phyloP scores from a whole-genome alignment of 2,797 vertebrate species.

The Gouania willdenowi region DNA sequence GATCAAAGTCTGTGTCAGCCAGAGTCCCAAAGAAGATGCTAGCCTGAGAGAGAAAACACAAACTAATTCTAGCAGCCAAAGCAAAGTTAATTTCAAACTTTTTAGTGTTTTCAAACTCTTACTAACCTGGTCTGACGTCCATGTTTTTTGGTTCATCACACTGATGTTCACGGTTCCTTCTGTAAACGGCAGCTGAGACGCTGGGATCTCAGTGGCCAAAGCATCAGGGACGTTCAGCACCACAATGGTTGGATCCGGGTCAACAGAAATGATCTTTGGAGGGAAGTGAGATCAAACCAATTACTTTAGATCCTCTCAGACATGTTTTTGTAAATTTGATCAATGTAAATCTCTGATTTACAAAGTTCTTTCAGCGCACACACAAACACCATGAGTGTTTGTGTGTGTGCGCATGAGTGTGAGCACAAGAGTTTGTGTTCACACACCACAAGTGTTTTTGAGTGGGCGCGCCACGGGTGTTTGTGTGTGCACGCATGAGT shows the following conservation, averaged over 20 bases:
- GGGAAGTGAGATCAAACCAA: background rate
- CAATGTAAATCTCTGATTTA: no score
- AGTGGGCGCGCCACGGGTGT: no score
- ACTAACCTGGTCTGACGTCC: constrained; percentile 60
- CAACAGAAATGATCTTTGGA: constrained; percentile 55
- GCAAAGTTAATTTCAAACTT: background rate
- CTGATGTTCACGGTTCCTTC: constrained; percentile 9
- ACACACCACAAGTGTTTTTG: no score
- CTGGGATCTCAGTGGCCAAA: constrained; percentile 54
- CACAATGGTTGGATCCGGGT: constrained; percentile 26
- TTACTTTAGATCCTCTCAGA: no score
- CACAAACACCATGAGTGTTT: no score
- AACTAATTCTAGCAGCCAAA: background rate
- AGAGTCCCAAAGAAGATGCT: constrained; percentile 44
- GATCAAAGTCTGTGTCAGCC: constrained; percentile 13
- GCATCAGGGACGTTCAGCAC: constrained; percentile 56
- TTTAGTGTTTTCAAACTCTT: background rate
- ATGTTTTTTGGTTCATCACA: constrained; percentile 49
- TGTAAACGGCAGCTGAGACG: constrained; percentile 29
- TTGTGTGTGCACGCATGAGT: no score
- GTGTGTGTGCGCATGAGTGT: no score
- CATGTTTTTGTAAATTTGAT: no score
- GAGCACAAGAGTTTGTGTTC: no score
- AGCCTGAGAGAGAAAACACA: constrained; percentile 39
- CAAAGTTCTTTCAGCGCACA: no score